Evolutionary conservation across 2,888 invertebrate genomes (phyloP).

Genomic region (Chrysotoxum bicinctum): DNA sequence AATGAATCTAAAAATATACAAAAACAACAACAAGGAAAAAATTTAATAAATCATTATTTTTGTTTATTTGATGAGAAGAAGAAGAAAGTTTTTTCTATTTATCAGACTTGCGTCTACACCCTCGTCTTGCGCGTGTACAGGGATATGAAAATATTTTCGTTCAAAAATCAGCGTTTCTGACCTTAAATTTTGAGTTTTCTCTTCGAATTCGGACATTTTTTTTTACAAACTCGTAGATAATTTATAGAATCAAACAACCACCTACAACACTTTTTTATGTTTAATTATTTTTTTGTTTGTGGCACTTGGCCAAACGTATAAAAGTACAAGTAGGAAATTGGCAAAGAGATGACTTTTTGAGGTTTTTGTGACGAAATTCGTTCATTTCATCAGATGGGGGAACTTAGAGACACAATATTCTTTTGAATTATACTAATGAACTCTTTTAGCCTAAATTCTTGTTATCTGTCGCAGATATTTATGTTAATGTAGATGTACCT

Average conservation of each 20-base stretch:
- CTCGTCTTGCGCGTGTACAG: not conserved
- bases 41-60: conserved; percentile 56
- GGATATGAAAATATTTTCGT: conserved; percentile 48
- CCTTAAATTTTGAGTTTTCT: conserved; percentile 51
- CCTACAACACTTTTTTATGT: conserved; percentile 36
- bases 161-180: conserved; percentile 61
- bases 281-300: not conserved
- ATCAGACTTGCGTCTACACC: conserved; percentile 54
- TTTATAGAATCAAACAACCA: conserved; percentile 57
- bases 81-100: not conserved
- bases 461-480: conserved; percentile 36
- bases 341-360: conserved; percentile 46
- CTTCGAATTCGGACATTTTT: conserved; percentile 14
- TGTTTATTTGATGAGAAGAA: conserved; percentile 51
- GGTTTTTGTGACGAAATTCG: conserved; percentile 58
- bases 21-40: conserved; percentile 2
- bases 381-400: conserved; percentile 43
- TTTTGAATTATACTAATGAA: conserved; percentile 34
- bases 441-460: conserved; percentile 58
- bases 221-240: conserved; percentile 32
- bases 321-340: conserved; percentile 50
- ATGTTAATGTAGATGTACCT: not conserved
- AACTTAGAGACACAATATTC: not conserved
- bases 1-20: conserved; percentile 67
- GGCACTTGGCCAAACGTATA: conserved; percentile 45